Evolutionary conservation across 1,140 invertebrate species (phyloP).

Genomic region (Leptonema lineaticorne): DNA sequence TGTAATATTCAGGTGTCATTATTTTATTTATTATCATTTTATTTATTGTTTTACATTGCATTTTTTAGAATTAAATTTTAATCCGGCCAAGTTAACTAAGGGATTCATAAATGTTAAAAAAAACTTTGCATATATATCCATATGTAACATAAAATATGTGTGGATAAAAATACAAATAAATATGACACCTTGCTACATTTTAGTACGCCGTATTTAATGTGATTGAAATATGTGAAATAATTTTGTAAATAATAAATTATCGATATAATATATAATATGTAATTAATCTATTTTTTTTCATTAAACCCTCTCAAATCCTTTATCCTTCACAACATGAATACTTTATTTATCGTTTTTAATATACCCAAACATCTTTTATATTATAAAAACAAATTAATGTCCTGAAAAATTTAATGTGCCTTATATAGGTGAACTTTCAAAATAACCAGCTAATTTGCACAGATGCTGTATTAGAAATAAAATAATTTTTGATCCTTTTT

Average conservation of each 20-base stretch:
- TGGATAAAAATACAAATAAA: conserved; percentile 30
- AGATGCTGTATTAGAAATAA: no score
- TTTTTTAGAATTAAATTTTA: conserved; percentile 37
- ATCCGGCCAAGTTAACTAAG: conserved; percentile 39
- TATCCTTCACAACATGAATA: no score
- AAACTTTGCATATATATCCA: conserved; percentile 19
- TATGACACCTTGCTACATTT: conserved; percentile 39
- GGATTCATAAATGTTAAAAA: conserved; percentile 30
- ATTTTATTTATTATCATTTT: not conserved
- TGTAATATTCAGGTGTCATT: no score
- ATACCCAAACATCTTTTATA: no score
- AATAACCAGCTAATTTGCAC: no score
- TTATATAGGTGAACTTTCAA: no score
- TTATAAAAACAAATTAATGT: no score
- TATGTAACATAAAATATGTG: no score
- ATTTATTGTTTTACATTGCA: conserved; percentile 20
- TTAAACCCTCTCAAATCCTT: no score
- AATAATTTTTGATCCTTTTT: no score
- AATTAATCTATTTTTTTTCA: not conserved
- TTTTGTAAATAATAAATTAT: conserved; percentile 38
- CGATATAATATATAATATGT: conserved; percentile 2
- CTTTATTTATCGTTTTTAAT: no score
- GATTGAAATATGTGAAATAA: conserved; percentile 40
- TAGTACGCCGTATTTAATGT: conserved; percentile 47
- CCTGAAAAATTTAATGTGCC: no score